A percentile compares a stretch with the other conserved stretches of the same genome.
Conservation (phyloP, 2,888 invertebrate genomes). For the Hydrotaea diabolus region DNA sequence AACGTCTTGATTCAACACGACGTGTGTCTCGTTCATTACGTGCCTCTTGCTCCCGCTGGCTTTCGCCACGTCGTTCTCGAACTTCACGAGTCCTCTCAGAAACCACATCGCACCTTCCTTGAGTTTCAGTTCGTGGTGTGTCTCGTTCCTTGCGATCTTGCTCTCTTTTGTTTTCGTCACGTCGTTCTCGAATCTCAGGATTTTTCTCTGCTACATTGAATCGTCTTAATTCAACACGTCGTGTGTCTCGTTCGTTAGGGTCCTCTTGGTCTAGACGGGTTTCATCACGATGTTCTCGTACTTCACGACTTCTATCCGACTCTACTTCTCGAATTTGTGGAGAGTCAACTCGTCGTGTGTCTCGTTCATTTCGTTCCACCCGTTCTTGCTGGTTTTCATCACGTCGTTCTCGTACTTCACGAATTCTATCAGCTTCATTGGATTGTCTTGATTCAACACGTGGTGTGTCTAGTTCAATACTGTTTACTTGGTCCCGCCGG, state of each 20-base stretch:
- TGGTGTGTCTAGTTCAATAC: neutral
- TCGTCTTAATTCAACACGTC: neutral
- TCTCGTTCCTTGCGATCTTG: neutral
- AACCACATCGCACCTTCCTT: neutral
- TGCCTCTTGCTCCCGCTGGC: neutral
- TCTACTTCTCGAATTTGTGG: neutral
- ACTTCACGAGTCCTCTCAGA: neutral
- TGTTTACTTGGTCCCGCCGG: neutral
- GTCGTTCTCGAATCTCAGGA: neutral
- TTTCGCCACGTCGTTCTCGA: neutral
- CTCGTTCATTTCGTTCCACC: neutral
- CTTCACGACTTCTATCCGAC: neutral
- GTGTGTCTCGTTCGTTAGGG: neutral
- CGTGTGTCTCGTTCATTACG: neutral
- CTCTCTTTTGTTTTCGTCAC: neutral
- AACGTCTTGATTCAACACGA: neutral
- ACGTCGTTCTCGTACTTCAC: neutral
- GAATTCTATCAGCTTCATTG: neutral
- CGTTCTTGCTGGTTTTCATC: neutral
- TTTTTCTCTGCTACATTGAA: neutral
- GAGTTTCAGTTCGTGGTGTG: neutral
- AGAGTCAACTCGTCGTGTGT: neutral
- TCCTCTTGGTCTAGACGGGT: neutral
- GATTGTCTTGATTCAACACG: neutral
- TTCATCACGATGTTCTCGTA: neutral